Conservation (phyloP, 2,113 vertebrate species). For the Poeciliopsis retropinna region DNA sequence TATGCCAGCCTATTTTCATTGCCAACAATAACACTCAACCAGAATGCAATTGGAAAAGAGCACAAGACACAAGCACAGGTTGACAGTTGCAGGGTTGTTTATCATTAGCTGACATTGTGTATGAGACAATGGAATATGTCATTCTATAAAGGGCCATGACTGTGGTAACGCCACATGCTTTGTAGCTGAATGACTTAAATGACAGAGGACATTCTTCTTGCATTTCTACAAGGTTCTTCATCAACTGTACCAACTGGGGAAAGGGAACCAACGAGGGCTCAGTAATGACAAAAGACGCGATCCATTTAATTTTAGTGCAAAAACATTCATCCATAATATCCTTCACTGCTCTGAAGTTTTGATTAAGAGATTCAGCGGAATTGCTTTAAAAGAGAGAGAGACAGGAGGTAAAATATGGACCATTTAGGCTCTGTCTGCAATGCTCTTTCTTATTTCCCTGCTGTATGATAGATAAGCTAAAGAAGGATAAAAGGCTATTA, state of each 20-base stretch:
- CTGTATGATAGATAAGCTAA: slow-evolving; percentile 53
- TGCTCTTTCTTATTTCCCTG: slow-evolving; percentile 46
- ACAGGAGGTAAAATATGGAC: slow-evolving; percentile 60
- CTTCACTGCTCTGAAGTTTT: slow-evolving; percentile 46
- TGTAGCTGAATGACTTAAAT: slow-evolving; percentile 52
- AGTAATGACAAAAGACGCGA: slow-evolving; percentile 65
- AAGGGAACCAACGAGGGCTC: slow-evolving; percentile 32
- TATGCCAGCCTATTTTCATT: slow-evolving; percentile 62
- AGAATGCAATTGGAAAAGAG: slow-evolving; percentile 43
- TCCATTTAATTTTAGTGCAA: slow-evolving; percentile 70
- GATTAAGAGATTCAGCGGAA: slow-evolving; percentile 70
- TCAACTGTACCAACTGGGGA: slow-evolving; percentile 51
- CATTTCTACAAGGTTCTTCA: slow-evolving; percentile 50
- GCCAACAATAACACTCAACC: slow-evolving; percentile 65
- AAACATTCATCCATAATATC: slow-evolving; percentile 66
- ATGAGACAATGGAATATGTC: slow-evolving; percentile 56
- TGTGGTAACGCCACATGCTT: slow-evolving; percentile 29
- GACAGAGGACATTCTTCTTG: slow-evolving; percentile 56
- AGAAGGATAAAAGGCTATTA: slow-evolving; percentile 46
- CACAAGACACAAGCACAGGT: slow-evolving; percentile 37
- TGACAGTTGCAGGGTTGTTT: slow-evolving; percentile 71
- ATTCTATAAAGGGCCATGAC: slow-evolving; percentile 46
- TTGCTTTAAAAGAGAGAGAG: slow-evolving; percentile 54
- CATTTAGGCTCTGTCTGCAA: slow-evolving; percentile 34
- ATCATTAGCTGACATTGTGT: slow-evolving; percentile 71